A percentile compares a stretch with the other conserved stretches of the same genome.
These are phyloP conservation scores for Tipula unca DNA, from an alignment of 2,888 invertebrate species.

Conservation along the genomic window DNA sequence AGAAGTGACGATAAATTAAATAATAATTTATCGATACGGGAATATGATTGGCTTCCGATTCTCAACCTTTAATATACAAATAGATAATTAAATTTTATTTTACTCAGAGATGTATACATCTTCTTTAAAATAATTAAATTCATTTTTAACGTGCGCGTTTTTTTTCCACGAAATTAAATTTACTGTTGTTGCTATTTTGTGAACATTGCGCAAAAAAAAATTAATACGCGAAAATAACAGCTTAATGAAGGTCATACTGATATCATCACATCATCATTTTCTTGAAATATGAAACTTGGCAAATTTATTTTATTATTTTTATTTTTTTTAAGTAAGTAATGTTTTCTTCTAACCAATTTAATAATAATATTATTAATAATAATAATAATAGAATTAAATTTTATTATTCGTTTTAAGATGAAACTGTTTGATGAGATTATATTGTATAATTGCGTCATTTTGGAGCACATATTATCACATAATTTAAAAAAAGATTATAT, in stretches of 20 bases:
- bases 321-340: background rate
- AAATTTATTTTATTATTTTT: constrained; percentile 1
- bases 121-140: background rate
- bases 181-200: background rate
- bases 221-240: background rate
- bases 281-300: background rate
- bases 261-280: background rate
- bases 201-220: background rate
- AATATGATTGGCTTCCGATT: background rate
- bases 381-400: background rate
- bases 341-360: background rate
- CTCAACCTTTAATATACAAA: background rate
- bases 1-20: background rate
- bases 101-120: background rate
- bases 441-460: background rate
- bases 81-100: background rate
- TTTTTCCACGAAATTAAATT: background rate
- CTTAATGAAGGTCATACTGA: background rate
- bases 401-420: background rate
- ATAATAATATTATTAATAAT: background rate
- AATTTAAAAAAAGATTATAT: background rate
- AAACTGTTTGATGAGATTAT: background rate
- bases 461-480: background rate
- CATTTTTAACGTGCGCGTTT: background rate
- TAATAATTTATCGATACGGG: background rate